Base-by-base conservation (phyloP, 2,113 vertebrate species). In the Carassius gibelio region DNA sequence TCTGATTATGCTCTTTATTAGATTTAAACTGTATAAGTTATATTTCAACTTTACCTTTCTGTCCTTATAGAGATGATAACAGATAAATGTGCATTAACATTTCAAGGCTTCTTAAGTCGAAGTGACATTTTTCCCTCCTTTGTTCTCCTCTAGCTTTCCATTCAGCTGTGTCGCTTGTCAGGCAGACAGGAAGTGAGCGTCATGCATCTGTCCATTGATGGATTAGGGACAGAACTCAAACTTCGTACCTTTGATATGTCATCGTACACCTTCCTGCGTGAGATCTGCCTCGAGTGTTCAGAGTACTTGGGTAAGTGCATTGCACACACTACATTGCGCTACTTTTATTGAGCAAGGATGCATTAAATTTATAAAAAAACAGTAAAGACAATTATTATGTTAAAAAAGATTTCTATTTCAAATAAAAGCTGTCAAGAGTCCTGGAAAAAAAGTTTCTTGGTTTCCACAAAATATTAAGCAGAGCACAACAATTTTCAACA, bases 201-300 rank as follows among this genome's bases (percentile, higher is more conserved):
- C 57, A 91, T 99, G 78, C 95, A 95, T 84, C 90, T 97, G 88
- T 91, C 94, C 82, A 93, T 98, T 64, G 93, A 97, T 78, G 94
- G 96, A 15, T 92, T 99, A 81, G 98, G 98, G 81, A 98, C 97
- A 10, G 95, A 98, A 83, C 93, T 98, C 85, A 96, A 96, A 64
- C 36, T 98, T 36, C 93, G 95, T 91, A 97, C 96, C 38, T 97
- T 96, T 84, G 96, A 99, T 91, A 96, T 98, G 96, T 93, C 94
- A 36, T 97, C 95, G 26, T 92, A 88, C 92, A 97, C 96, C 23
- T 98, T 96, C 92, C 95, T 99, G 85, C 94, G 90, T 87, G 98
- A 99, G 89, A 95, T 99, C 91, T 96, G 96, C 87, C 94, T 99
- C 82, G 94, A 95, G 89, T 99, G 97, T 83, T 97, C 98, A 45